A percentile compares a stretch with the other conserved stretches of the same genome.
Evolutionary conservation across 2,113 vertebrate species (phyloP).

Genomic region (Athene noctua): DNA sequence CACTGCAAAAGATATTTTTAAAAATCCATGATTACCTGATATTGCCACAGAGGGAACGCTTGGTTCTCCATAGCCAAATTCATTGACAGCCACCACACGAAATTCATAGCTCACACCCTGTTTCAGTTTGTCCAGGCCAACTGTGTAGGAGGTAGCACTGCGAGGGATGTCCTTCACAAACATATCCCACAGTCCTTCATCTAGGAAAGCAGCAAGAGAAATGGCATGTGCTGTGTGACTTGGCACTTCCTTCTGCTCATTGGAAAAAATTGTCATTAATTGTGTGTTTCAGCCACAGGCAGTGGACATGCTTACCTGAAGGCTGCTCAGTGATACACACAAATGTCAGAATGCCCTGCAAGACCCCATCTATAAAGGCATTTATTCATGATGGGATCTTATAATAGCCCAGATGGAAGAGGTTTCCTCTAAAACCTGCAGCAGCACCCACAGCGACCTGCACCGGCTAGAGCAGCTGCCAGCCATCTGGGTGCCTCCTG

Average conservation of each 20-base stretch:
- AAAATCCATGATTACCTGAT: constrained; percentile 78
- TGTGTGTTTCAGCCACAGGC: background rate
- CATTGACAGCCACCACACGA: constrained; percentile 90
- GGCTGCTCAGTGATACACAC: background rate
- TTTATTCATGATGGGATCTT: background rate
- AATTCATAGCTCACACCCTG: constrained; percentile 94
- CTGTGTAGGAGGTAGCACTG: constrained; percentile 82
- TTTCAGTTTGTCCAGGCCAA: constrained; percentile 85
- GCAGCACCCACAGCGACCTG: background rate
- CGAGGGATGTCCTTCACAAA: constrained; percentile 87
- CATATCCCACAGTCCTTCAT: constrained; percentile 94
- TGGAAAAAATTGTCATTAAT: background rate
- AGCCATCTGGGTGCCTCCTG: background rate
- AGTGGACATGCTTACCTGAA: background rate
- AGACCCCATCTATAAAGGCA: background rate
- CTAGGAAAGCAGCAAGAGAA: constrained; percentile 64
- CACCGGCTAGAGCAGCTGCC: background rate
- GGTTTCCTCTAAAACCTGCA: background rate
- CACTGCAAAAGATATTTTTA: background rate
- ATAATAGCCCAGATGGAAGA: background rate
- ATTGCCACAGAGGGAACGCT: constrained; percentile 85
- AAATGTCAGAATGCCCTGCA: background rate
- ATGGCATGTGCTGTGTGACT: background rate
- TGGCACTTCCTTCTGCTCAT: background rate
- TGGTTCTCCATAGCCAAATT: constrained; percentile 91